Percentiles rank a stretch among this genome's conserved stretches.
phyloP scores from a whole-genome alignment of 2,797 vertebrate species.

The Acomys russatus region DNA sequence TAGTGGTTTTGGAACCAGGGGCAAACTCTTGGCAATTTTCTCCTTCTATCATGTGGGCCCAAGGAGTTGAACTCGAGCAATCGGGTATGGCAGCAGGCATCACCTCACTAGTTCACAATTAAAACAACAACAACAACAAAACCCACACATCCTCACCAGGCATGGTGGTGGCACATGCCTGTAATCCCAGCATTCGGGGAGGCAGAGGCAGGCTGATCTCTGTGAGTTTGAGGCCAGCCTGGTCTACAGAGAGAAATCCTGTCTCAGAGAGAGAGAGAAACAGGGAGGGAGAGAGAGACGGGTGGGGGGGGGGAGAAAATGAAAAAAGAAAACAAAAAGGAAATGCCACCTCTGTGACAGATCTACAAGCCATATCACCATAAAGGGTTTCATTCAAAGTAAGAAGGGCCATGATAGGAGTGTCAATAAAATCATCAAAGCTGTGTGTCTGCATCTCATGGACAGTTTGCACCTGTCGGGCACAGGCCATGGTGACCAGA shows the following conservation, averaged over 20 bases:
- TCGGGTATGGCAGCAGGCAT: too few species aligned
- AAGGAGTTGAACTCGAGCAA: background rate
- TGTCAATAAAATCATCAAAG: constrained; percentile 71
- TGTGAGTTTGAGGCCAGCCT: too few species aligned
- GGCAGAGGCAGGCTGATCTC: too few species aligned
- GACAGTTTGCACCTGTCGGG: constrained; percentile 49
- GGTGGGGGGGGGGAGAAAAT: too few species aligned
- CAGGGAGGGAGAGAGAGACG: too few species aligned
- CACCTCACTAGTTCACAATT: background rate
- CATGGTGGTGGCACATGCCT: too few species aligned
- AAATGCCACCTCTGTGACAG: constrained; percentile 90
- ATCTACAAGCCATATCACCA: constrained; percentile 90
- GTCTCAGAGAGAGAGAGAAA: too few species aligned
- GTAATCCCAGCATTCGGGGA: too few species aligned
- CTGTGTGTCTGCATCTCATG: constrained; percentile 87
- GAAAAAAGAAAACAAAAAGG: background rate
- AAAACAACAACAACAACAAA: too few species aligned
- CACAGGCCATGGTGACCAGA: background rate
- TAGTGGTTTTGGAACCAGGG: background rate
- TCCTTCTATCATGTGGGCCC: background rate
- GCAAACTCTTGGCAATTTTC: background rate
- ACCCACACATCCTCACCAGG: too few species aligned
- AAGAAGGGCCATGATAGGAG: constrained; percentile 89
- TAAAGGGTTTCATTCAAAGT: constrained; percentile 89
- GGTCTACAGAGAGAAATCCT: too few species aligned